Evolutionary conservation across 1,140 invertebrate species (phyloP), one percentile per base, ranked within the genome.

Genomic region (Macrostomum lignano): DNA sequence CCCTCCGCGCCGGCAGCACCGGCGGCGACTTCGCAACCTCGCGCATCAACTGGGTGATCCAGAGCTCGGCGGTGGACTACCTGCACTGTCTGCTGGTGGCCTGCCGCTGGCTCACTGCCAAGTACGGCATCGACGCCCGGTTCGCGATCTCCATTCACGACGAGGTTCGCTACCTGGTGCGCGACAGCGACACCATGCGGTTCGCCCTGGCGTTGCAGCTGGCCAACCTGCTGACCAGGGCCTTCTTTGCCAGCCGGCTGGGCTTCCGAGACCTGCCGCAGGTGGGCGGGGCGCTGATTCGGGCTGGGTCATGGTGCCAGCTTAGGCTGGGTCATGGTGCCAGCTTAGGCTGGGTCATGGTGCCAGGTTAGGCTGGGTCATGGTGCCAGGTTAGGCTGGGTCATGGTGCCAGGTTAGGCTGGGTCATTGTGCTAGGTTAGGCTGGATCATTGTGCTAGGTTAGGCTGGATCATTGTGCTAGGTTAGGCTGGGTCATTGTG

Each of bases 71-170:
- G 17, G 88, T 94, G 0, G 86, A 96, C 55, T 96, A 88, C 59
- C 58, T 98, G 2, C 88, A 98, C 56, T 60, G 96, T 25, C 82
- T 96, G 73, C 53, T 96, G n/a, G 76, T 77, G 2, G 72, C 67
- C 36, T 91, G 96, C 81, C 62, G 70, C 25, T 93, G 82, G 71
- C 61, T 94, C 0, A 23, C 19, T 9, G 6, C 20, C 13, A 44
- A 61, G 36, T 68, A 58, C 38, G 31, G 68, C 10, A 69, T 71
- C 7, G 62, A 73, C 40, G 71, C 69, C 4, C 58, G 84, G 35
- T 94, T 94, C 57, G 76, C 72, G 41, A 66, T 96, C 10, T 88
- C 81, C 51, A 93, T 98, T 48, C 91, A 98, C 49, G 91, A 98
- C 54, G 91, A 98, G 62, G 70, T 94, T 7, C 67, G 86, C 2